Evolutionary conservation across 2,797 vertebrate genomes (phyloP).

Genomic region (Neostethus bicornis): DNA sequence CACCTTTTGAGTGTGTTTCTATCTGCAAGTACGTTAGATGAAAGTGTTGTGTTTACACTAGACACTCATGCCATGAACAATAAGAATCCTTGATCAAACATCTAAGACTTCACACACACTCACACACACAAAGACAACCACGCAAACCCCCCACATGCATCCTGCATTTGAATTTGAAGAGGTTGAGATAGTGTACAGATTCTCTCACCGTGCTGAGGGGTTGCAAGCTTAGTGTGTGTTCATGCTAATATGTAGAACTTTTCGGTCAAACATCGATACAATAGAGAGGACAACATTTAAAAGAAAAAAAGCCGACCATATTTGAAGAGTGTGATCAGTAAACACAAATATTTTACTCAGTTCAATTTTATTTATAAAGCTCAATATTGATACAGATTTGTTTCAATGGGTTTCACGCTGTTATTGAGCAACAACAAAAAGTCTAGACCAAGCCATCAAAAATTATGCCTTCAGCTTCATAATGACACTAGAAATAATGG

Average conservation of each 20-base stretch:
- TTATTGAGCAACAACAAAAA: no score
- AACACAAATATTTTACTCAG: constrained; percentile 17
- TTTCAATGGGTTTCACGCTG: no score
- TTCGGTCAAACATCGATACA: neutral
- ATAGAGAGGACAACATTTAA: neutral
- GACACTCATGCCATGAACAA: constrained; percentile 65
- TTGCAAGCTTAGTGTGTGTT: constrained; percentile 16
- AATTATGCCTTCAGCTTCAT: no score
- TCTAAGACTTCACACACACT: constrained; percentile 61
- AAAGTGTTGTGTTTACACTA: constrained; percentile 66
- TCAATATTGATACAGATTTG: no score
- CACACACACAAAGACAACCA: neutral
- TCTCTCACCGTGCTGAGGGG: constrained; percentile 15
- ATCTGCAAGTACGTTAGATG: constrained; percentile 55
- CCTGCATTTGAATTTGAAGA: constrained; percentile 28
- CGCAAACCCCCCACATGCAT: constrained; percentile 7
- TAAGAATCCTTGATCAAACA: constrained; percentile 74
- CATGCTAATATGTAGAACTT: constrained; percentile 7
- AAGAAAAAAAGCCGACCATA: neutral
- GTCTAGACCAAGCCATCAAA: no score
- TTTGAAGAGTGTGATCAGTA: constrained; percentile 13
- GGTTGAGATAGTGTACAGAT: constrained; percentile 45
- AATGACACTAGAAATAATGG: no score
- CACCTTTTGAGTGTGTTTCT: constrained; percentile 33
- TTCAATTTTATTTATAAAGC: neutral